Evolutionary conservation across 2,113 vertebrate species (phyloP).

Genomic region (Echinops telfairi): DNA sequence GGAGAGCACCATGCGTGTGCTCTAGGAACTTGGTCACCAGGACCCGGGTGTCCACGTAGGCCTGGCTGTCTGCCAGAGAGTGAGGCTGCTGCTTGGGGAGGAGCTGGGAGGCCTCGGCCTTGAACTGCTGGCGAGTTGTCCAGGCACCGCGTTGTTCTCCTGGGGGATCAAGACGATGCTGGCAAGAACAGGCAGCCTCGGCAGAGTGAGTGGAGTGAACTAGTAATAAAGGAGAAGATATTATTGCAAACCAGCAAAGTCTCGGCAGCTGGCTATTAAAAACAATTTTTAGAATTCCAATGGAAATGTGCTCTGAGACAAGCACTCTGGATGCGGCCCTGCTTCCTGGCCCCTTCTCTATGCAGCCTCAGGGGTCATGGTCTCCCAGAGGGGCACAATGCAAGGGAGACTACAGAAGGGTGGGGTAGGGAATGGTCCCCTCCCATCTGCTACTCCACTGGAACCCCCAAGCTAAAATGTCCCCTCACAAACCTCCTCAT

Average conservation of each 20-base stretch:
- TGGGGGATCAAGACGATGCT: conserved; percentile 73
- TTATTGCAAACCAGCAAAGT: conserved; percentile 63
- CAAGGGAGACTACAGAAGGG: rapidly evolving
- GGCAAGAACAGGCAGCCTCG: conserved; percentile 81
- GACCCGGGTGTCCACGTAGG: conserved; percentile 95
- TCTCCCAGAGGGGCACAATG: background rate
- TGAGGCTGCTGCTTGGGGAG: conserved; percentile 89
- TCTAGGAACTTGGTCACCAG: conserved; percentile 97
- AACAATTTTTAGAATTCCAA: background rate
- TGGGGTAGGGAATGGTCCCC: background rate
- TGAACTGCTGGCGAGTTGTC: conserved; percentile 87
- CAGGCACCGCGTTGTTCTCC: conserved; percentile 86
- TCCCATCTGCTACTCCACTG: background rate
- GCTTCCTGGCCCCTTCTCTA: background rate
- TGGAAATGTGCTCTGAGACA: background rate
- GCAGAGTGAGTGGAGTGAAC: conserved; percentile 84
- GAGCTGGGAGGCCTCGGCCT: conserved; percentile 86
- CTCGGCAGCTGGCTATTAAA: background rate
- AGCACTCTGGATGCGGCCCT: background rate
- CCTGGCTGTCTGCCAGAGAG: conserved; percentile 94
- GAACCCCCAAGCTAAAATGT: background rate
- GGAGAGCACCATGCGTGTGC: conserved; percentile 93
- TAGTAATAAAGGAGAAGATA: conserved; percentile 81
- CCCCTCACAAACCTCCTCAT: background rate
- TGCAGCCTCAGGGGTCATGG: background rate